Evolutionary conservation across 2,797 vertebrate genomes (phyloP).

Genomic region (Argya squamiceps): DNA sequence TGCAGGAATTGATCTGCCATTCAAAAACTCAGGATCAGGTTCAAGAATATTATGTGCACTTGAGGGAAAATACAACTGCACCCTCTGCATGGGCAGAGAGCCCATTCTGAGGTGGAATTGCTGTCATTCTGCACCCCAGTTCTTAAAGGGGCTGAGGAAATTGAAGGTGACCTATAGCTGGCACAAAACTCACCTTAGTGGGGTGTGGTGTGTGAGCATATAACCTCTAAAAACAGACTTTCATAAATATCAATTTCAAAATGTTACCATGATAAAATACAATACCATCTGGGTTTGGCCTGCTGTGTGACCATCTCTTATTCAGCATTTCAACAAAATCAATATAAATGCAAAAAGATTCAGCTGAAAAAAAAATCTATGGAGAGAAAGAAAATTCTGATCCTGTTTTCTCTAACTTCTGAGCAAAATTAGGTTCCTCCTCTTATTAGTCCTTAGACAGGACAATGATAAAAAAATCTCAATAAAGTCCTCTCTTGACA

Average conservation of each 20-base stretch:
- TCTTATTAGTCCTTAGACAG: not conserved
- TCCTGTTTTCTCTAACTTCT: not conserved
- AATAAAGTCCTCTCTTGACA: not conserved
- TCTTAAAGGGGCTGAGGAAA: not conserved
- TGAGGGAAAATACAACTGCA: not conserved
- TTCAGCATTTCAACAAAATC: not conserved
- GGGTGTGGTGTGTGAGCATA: rapidly evolving
- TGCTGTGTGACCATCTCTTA: not conserved
- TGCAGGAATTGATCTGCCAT: not conserved
- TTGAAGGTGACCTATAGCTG: not conserved
- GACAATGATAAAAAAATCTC: not conserved
- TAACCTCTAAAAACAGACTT: not conserved
- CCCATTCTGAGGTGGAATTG: not conserved
- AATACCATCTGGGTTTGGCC: not conserved
- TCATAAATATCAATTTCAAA: not conserved
- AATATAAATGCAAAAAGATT: not conserved
- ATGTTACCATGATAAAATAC: not conserved
- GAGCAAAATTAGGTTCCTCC: not conserved
- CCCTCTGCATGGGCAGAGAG: not conserved
- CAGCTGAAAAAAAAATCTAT: not conserved
- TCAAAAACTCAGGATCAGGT: not conserved
- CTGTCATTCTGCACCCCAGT: not conserved
- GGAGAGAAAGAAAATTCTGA: not conserved
- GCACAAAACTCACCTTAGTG: not conserved
- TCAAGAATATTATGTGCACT: not conserved